phyloP scores from a whole-genome alignment of 2,888 invertebrate species.

The Stegana nigrithorax region DNA sequence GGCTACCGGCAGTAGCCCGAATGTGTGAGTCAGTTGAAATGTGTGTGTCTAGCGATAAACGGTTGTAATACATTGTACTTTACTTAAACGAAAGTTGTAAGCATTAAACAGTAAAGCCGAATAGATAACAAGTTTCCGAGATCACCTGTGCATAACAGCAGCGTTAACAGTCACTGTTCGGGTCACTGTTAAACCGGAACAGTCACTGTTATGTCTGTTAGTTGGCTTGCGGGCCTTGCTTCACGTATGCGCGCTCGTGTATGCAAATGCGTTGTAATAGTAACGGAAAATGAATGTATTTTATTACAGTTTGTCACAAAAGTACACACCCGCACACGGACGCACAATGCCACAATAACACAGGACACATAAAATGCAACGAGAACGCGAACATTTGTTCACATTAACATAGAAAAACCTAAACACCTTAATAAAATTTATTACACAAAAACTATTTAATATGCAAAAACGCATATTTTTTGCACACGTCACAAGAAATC shows the following conservation, averaged over 20 bases:
- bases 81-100: too few species aligned
- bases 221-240: background rate
- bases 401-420: slow-evolving; percentile 18
- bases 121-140: too few species aligned
- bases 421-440: slow-evolving; percentile 35
- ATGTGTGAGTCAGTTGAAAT: too few species aligned
- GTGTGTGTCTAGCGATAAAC: too few species aligned
- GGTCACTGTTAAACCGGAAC: background rate
- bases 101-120: too few species aligned
- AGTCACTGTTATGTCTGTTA: slow-evolving; percentile 2
- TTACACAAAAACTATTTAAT: slow-evolving; percentile 47
- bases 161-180: too few species aligned
- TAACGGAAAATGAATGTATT: background rate
- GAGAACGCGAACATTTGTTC: slow-evolving; percentile 19
- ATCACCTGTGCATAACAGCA: too few species aligned
- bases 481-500: slow-evolving; percentile 38
- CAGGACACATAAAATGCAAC: slow-evolving; percentile 23
- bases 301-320: slow-evolving; percentile 16
- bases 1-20: too few species aligned
- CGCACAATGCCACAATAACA: background rate
- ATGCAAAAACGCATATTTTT: slow-evolving; percentile 56
- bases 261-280: background rate
- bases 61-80: too few species aligned
- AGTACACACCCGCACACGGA: slow-evolving; percentile 4
- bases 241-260: background rate